These are phyloP conservation scores for Akabosia matsudoensis DNA, from an alignment of 1,140 invertebrate genomes.

Conservation along the genomic window DNA sequence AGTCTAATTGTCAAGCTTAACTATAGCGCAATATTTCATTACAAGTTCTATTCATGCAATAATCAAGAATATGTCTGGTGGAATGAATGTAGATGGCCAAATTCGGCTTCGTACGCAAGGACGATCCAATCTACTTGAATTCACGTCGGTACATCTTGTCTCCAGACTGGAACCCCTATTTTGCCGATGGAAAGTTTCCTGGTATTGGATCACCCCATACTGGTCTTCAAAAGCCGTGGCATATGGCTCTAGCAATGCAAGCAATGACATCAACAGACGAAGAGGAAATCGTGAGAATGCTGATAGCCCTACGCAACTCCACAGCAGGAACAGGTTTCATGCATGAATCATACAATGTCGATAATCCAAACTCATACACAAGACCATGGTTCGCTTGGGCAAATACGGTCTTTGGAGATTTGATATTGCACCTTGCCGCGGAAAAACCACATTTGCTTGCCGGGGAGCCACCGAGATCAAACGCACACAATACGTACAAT, in stretches of 20 bases:
- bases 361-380: constrained; percentile 27
- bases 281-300: constrained; percentile 38
- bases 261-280: constrained; percentile 38
- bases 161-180: constrained; percentile 40
- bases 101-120: constrained; percentile 33
- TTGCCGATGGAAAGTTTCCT: constrained; percentile 34
- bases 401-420: constrained; percentile 44
- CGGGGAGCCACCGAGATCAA: neutral
- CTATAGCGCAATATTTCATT: neutral
- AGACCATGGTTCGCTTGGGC: constrained; percentile 44
- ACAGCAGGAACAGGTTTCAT: constrained; percentile 42
- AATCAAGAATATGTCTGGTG: neutral
- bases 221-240: constrained; percentile 41
- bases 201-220: constrained; percentile 43
- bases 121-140: constrained; percentile 40
- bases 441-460: constrained; percentile 31
- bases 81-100: constrained; percentile 28
- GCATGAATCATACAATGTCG: neutral
- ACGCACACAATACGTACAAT: no score
- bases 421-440: constrained; percentile 36
- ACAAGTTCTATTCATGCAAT: neutral
- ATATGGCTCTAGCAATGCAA: constrained; percentile 43
- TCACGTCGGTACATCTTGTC: constrained; percentile 38
- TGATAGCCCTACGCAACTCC: constrained; percentile 27
- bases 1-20: no score